phyloP scores from a whole-genome alignment of 2,113 vertebrate genomes.

The Boulengerochromis microlepis region DNA sequence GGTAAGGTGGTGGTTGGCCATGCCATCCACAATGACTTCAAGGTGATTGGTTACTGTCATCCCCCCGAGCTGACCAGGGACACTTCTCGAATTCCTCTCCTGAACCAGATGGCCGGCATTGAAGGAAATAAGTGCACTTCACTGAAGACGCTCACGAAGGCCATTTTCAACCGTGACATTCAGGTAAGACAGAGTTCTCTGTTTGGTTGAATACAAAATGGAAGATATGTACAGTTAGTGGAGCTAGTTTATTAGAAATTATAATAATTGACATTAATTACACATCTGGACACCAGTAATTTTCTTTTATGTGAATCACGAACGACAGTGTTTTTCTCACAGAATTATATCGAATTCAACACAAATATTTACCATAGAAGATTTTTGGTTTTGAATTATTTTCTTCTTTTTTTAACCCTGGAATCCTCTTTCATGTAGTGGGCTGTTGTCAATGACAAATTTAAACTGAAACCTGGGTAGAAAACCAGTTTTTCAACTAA shows the following conservation, averaged over 20 bases:
- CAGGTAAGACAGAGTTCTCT: constrained; percentile 71
- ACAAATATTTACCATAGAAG: background rate
- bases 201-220: background rate
- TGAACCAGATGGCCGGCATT: constrained; percentile 80
- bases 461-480: background rate
- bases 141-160: constrained; percentile 83
- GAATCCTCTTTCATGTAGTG: background rate
- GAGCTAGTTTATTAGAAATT: background rate
- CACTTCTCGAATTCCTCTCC: constrained; percentile 78
- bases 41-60: constrained; percentile 79
- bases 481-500: background rate
- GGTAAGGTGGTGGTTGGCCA: constrained; percentile 89
- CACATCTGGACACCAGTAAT: background rate
- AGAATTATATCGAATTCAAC: background rate
- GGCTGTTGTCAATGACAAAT: background rate
- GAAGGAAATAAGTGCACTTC: constrained; percentile 57
- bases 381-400: background rate
- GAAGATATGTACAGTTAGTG: background rate
- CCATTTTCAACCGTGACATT: constrained; percentile 82
- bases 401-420: background rate
- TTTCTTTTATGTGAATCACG: background rate
- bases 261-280: background rate
- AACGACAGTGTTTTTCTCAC: background rate
- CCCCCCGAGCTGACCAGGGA: constrained; percentile 78
- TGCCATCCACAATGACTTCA: constrained; percentile 87